Conservation (phyloP, 2,888 invertebrate species). For the Drosophila algonquin region DNA sequence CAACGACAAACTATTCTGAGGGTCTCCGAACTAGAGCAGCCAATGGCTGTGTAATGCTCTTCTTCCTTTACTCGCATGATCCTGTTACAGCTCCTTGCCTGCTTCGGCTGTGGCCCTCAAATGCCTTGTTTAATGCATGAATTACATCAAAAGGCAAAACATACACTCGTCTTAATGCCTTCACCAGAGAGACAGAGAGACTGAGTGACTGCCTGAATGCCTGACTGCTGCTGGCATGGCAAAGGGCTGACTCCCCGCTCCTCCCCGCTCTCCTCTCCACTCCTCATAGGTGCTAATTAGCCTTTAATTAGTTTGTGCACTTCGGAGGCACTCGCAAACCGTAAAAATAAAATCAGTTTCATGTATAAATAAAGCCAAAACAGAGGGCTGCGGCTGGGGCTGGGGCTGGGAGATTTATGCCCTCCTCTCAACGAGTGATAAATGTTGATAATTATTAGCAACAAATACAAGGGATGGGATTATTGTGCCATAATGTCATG, state of each 20-base stretch:
- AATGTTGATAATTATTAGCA: not conserved
- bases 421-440: not conserved
- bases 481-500: not conserved
- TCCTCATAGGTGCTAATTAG: slow-evolving; percentile 43
- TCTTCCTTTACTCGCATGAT: not conserved
- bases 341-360: slow-evolving; percentile 37
- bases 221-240: slow-evolving; percentile 29
- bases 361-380: slow-evolving; percentile 7
- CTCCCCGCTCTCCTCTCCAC: not conserved
- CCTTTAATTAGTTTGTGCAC: slow-evolving; percentile 62
- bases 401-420: not conserved
- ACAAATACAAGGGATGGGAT: not conserved
- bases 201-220: not conserved
- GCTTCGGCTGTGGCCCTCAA: not conserved
- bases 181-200: not conserved
- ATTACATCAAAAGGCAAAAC: slow-evolving; percentile 34
- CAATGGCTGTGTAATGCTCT: not conserved
- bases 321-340: slow-evolving; percentile 30
- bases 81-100: not conserved
- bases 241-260: not conserved
- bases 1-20: slow-evolving; percentile 30
- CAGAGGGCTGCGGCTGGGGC: not conserved
- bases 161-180: slow-evolving; percentile 9
- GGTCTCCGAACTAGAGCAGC: not conserved
- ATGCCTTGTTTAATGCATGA: slow-evolving; percentile 23